These are phyloP conservation scores for Ranitomeya variabilis DNA, from an alignment of 2,113 vertebrate genomes.

Conservation along the genomic window DNA sequence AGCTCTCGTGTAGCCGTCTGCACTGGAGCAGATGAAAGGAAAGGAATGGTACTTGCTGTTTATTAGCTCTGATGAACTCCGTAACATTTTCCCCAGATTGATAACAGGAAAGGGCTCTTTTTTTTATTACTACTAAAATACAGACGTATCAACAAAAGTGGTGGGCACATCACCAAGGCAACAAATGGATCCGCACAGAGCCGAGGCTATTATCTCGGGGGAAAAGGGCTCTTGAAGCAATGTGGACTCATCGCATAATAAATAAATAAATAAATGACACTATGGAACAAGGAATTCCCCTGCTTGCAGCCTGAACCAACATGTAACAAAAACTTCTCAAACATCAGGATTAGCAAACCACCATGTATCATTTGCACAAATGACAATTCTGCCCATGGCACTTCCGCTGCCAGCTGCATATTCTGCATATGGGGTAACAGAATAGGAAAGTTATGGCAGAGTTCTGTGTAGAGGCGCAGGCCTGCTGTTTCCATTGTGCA, in stretches of 20 bases:
- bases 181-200: constrained; percentile 98
- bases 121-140: constrained; percentile 78
- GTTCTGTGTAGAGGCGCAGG: too few relatives aligned
- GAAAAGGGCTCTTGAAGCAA: constrained; percentile 91
- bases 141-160: constrained; percentile 79
- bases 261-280: constrained; percentile 79
- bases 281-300: constrained; percentile 70
- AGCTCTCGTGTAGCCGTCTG: constrained; percentile 67
- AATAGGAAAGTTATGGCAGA: background rate
- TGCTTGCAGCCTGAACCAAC: background rate
- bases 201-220: constrained; percentile 89
- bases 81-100: constrained; percentile 81
- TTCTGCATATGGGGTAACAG: background rate
- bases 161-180: constrained; percentile 91
- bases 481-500: too few relatives aligned
- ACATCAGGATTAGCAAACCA: constrained; percentile 59
- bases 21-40: constrained; percentile 83
- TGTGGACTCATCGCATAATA: constrained; percentile 79
- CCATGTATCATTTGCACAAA: background rate
- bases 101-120: constrained; percentile 84
- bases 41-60: constrained; percentile 80
- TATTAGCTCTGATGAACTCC: constrained; percentile 84
- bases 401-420: background rate
- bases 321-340: constrained; percentile 57
- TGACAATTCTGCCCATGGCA: background rate